A percentile compares a stretch with the other conserved stretches of the same genome.
These are phyloP conservation scores for Phenganax stokvisi DNA, from an alignment of 92 coral and sea anemone genomes.

Conservation along the genomic window DNA sequence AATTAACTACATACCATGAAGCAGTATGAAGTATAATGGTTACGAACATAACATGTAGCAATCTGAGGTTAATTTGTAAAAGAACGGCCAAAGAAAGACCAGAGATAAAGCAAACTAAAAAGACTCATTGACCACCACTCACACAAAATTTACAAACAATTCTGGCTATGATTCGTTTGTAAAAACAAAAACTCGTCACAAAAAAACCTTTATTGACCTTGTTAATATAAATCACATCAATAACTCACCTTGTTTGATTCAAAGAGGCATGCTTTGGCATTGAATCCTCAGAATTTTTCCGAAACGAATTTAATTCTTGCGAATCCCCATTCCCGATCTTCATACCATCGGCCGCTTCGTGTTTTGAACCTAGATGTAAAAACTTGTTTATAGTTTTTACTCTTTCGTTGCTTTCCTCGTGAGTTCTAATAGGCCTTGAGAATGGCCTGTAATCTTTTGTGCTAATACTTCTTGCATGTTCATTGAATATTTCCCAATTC, in stretches of 20 bases:
- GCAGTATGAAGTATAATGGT: too few species aligned
- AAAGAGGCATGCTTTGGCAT: neutral
- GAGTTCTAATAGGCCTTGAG: neutral
- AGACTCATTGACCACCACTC: too few species aligned
- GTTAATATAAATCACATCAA: neutral
- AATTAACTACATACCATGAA: too few species aligned
- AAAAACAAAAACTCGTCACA: neutral
- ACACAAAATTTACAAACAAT: too few species aligned
- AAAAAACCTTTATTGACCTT: neutral
- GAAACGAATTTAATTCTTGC: neutral
- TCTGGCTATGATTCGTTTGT: neutral
- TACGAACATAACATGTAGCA: too few species aligned
- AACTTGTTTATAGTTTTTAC: neutral
- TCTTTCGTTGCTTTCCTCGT: neutral
- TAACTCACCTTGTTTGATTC: conserved; percentile 9
- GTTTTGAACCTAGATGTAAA: neutral
- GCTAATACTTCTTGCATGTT: neutral
- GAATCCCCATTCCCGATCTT: neutral
- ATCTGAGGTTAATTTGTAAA: too few species aligned
- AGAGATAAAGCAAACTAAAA: too few species aligned
- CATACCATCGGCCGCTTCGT: neutral
- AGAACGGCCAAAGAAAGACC: too few species aligned
- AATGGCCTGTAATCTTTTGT: neutral
- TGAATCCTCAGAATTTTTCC: neutral
- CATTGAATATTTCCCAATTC: neutral